Base-by-base conservation (phyloP, 2,113 vertebrate genomes). In the Oxyruncus cristatus region DNA sequence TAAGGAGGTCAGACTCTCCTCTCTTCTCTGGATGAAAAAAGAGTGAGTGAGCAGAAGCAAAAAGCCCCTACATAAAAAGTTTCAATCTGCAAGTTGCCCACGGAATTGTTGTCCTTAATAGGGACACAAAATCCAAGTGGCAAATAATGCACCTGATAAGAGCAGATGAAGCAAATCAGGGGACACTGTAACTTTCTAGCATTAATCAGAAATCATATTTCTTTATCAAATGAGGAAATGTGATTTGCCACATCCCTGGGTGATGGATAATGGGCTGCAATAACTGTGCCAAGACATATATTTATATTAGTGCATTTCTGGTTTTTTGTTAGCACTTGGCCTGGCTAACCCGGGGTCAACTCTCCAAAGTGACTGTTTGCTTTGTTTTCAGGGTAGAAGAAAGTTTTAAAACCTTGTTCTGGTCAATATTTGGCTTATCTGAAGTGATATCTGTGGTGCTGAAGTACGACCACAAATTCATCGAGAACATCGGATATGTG, bases 391-490 rank as follows among this genome's bases (percentile, higher is more conserved):
- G 99, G 95, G 99, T 99, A 94, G 99, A 99, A 98, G 99, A 99
- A 97, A 99, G 99, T 97, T 99, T 99, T 92, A 99, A 99, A 98
- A 99, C 99, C 49, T 98, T 99, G 62, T 99, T 99, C 97, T 99
- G 99, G 99, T 99, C 99, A 58, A 99, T 99, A 97, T 99, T 99
- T 71, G 99, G 99, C 94, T 98, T 99, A 86, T 99, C 99, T 22
- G 99, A 99, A 97, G 99, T 99, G 92, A 99, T 99, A 96, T 99
- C 99, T 12, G 99, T 99, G 98, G 99, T 99, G 95, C 98, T 99
- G 96, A 99, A 99, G 92, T 99, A 99, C 0, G 99, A 99, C 91
- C 99, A 99, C 59, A 99, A 99, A 95, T 99, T 99, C 98, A 99
- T 99, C 44, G 99, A 99, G 98, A 99, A 99, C 97, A 99, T 99